These are phyloP conservation scores for Otocyon megalotis DNA, from an alignment of 2,113 vertebrate species.

Conservation along the genomic window DNA sequence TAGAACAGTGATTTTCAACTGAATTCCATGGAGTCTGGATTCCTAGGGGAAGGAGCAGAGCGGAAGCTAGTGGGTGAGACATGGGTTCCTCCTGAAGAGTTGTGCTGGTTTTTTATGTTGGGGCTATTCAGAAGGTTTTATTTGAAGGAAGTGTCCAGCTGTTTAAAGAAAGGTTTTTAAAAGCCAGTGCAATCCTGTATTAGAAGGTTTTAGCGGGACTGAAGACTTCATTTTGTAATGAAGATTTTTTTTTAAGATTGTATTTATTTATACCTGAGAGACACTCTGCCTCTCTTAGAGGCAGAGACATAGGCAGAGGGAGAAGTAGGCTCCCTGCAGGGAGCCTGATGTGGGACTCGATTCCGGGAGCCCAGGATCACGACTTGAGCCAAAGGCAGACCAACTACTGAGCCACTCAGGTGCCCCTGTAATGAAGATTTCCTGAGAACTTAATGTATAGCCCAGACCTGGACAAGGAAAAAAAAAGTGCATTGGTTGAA, in stretches of 20 bases:
- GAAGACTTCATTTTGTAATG: not conserved
- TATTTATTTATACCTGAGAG: no score
- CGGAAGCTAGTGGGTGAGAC: not conserved
- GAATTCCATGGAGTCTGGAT: not conserved
- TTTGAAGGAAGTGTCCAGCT: conserved; percentile 23
- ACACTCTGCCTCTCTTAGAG: no score
- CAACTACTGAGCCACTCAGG: no score
- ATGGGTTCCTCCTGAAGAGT: not conserved
- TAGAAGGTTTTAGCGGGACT: not conserved
- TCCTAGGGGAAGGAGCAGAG: not conserved
- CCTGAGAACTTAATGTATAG: not conserved
- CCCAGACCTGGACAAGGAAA: not conserved
- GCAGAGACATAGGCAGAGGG: no score
- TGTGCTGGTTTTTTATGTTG: not conserved
- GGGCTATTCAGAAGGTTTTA: not conserved
- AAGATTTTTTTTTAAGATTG: not conserved
- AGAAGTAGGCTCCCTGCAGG: no score
- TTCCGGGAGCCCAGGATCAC: no score
- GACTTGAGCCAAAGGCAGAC: no score
- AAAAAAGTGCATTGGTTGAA: not conserved
- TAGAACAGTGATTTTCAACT: conserved; percentile 16
- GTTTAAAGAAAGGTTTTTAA: conserved; percentile 25
- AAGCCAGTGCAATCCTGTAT: not conserved
- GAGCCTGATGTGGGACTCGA: no score
- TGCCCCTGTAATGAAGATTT: not conserved